Evolutionary conservation across 2,888 invertebrate genomes (phyloP), one percentile per base, ranked within the genome.

Genomic region (Thalpophila matura): DNA sequence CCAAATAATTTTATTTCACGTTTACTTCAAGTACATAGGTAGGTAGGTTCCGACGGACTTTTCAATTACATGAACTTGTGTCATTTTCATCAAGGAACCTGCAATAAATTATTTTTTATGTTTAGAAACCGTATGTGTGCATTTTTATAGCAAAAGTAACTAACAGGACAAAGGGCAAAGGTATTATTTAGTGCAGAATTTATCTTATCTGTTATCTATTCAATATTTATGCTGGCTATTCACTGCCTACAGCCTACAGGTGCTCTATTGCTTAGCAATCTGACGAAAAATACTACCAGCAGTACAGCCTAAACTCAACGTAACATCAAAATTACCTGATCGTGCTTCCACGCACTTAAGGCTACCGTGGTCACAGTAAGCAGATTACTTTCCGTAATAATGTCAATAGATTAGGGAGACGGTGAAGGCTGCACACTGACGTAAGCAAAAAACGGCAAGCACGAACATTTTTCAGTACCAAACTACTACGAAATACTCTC

Each of bases 161-260:
- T 29, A 26, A 42, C 29, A 54, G 45, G 53, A 61, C 62, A 77
- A 57, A 73, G 81, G 72, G 70, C 69, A 81, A 74, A 85, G 79
- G 77, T 82, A 85, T 86, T 89, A 91, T 90, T 88, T 84, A 85
- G 88, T 91, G 89, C 89, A 89, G 78, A 77, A 53, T 81, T 88
- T 92, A 94, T 94, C 94, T 94, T 79, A 93, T 93, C 94, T 86
- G 82, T 86, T 93, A 94, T 91, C 93, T 86, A 87, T 85, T 86
- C 89, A 92, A 93, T 94, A 85, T 84, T n/a, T 85, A 92, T 91
- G 89, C 89, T 88, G 87, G 89, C 83, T 86, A 87, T 88, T 81
- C 87, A 82, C 87, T 84, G 80, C 85, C 84, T 75, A 33, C 33
- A 14, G 33, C 6, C 33, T 65, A 84, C 84, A 79, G 79, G 77